phyloP scores from a whole-genome alignment of 2,113 vertebrate species.

The Leucopternis melanops region DNA sequence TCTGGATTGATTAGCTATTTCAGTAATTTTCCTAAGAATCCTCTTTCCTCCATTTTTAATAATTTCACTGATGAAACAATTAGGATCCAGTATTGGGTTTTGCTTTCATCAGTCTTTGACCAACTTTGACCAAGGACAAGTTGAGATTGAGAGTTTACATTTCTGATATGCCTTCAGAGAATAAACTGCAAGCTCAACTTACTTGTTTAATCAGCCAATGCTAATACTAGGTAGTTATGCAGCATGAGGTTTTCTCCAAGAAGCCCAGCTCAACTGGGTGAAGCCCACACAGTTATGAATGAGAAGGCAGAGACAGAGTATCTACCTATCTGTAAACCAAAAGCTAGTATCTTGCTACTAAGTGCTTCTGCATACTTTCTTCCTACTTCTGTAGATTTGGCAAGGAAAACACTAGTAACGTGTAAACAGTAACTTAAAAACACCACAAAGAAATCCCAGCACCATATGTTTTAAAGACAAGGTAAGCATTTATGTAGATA shows the following conservation, averaged over 20 bases:
- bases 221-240: slow-evolving; percentile 67
- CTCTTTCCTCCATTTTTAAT: not conserved
- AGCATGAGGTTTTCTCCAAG: slow-evolving; percentile 71
- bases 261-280: slow-evolving; percentile 72
- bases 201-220: slow-evolving; percentile 52
- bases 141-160: not conserved
- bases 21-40: not conserved
- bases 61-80: not conserved
- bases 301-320: not conserved
- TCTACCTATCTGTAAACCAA: not conserved
- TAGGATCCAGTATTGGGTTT: too few species aligned
- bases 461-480: slow-evolving; percentile 67
- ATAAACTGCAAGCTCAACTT: not conserved
- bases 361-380: slow-evolving; percentile 57
- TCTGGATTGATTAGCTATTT: not conserved
- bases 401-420: slow-evolving; percentile 13
- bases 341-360: slow-evolving; percentile 44
- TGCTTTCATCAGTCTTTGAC: not conserved
- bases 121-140: not conserved
- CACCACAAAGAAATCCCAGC: slow-evolving; percentile 25
- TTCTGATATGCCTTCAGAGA: not conserved
- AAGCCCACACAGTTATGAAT: slow-evolving; percentile 71
- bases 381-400: slow-evolving; percentile 52
- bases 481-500: slow-evolving; percentile 19
- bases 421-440: slow-evolving; percentile 68